phyloP scores from a whole-genome alignment of 2,888 invertebrate genomes.

The Dolomedes plantarius region DNA sequence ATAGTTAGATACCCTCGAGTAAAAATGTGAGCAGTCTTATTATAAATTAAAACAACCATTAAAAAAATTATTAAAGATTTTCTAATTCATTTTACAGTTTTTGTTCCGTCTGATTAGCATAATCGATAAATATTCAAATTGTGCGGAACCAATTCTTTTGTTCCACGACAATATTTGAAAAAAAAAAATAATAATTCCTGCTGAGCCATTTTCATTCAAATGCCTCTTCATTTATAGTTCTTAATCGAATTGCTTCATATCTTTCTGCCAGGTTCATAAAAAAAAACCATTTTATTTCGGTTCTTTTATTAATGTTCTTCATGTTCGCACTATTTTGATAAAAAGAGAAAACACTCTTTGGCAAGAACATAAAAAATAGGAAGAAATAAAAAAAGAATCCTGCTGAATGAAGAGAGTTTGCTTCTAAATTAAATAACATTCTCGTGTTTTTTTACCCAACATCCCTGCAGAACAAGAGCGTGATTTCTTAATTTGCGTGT shows the following conservation, averaged over 20 bases:
- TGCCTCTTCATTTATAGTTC: background rate
- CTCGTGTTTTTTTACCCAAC: conserved; percentile 30
- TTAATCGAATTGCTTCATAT: background rate
- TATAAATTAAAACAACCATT: no score
- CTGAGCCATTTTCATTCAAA: background rate
- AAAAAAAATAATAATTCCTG: no score
- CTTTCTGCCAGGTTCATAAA: background rate
- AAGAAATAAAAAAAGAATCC: conserved; percentile 12
- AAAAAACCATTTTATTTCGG: conserved; percentile 50
- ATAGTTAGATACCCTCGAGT: no score
- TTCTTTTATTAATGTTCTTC: conserved; percentile 41
- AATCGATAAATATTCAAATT: no score
- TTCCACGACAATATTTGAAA: no score
- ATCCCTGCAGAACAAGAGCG: background rate
- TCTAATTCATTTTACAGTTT: no score
- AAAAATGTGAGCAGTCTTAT: no score
- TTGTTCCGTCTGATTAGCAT: no score
- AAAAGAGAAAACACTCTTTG: background rate
- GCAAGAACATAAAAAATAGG: conserved; percentile 24
- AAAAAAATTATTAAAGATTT: no score
- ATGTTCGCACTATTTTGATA: background rate
- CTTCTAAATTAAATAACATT: conserved; percentile 62
- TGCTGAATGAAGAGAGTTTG: conserved; percentile 59
- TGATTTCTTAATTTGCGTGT: conserved; percentile 61
- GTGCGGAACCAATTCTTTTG: no score